phyloP scores from a whole-genome alignment of 2,888 invertebrate species.

The Ommatoiulus sabulosus region DNA sequence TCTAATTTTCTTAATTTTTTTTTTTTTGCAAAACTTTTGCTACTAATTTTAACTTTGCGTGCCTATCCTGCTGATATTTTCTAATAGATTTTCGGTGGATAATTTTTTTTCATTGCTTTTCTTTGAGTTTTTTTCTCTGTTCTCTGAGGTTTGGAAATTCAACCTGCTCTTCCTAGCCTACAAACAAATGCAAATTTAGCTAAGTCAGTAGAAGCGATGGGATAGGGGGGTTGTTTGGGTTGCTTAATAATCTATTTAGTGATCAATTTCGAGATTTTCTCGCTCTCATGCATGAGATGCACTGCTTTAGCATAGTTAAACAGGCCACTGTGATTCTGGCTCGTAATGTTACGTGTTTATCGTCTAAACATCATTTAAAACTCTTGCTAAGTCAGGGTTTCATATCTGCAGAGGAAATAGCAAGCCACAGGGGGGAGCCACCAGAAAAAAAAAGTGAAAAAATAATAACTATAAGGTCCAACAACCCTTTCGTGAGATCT shows the following conservation, averaged over 20 bases:
- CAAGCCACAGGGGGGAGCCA: constrained; percentile 32
- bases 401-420: constrained; percentile 1
- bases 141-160: background rate
- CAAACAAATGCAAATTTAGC: constrained; percentile 19
- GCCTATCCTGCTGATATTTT: background rate
- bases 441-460: background rate
- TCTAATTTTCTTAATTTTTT: background rate
- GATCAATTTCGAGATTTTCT: constrained; percentile 20
- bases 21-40: background rate
- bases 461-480: constrained; percentile 27
- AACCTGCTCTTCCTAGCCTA: constrained; percentile 26
- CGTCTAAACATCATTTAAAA: constrained; percentile 1
- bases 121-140: background rate
- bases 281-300: constrained; percentile 28
- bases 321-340: constrained; percentile 28
- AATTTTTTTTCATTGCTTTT: too few relatives aligned
- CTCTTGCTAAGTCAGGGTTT: background rate
- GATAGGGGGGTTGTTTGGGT: background rate
- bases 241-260: constrained; percentile 27
- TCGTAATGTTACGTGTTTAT: constrained; percentile 34
- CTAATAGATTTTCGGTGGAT: background rate
- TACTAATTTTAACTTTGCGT: background rate
- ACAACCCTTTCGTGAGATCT: constrained; percentile 22
- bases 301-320: constrained; percentile 1
- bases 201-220: constrained; percentile 10